phyloP scores from a whole-genome alignment of 2,888 invertebrate species.

The Cosmorhoe ocellata region DNA sequence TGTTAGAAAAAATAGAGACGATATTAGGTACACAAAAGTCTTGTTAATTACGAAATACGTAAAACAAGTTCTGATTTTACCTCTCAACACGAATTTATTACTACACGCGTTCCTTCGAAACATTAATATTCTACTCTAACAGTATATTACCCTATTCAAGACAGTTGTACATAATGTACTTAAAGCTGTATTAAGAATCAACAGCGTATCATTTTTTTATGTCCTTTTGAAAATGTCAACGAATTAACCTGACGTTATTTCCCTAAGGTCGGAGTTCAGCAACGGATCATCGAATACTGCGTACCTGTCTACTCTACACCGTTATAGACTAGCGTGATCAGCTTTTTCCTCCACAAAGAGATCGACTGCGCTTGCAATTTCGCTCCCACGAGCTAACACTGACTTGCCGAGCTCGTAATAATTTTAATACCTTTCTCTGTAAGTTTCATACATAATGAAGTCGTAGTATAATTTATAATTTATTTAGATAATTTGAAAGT shows the following conservation, averaged over 20 bases:
- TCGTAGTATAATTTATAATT: too few species aligned
- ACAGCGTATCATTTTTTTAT: background rate
- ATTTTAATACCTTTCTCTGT: conserved; percentile 24
- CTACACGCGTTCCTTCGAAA: too few species aligned
- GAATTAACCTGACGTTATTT: conserved; percentile 16
- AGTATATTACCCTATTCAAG: too few species aligned
- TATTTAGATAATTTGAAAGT: too few species aligned
- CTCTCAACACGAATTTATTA: too few species aligned
- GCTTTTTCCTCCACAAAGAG: conserved; percentile 47
- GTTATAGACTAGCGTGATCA: conserved; percentile 26
- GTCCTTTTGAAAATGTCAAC: conserved; percentile 10
- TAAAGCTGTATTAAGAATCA: background rate
- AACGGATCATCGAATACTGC: conserved; percentile 13
- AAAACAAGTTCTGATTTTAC: too few species aligned
- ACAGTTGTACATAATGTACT: background rate
- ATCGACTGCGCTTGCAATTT: conserved; percentile 48
- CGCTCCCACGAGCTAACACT: conserved; percentile 41
- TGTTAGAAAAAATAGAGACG: too few species aligned
- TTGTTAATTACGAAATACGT: too few species aligned
- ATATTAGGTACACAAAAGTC: too few species aligned
- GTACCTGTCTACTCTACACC: conserved; percentile 8
- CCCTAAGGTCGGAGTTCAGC: conserved; percentile 16
- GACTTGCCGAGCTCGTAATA: conserved; percentile 23
- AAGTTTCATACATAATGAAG: too few species aligned
- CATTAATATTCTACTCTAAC: too few species aligned